Evolutionary conservation across 2,888 invertebrate genomes (phyloP).

Genomic region (Deroplatys truncata): DNA sequence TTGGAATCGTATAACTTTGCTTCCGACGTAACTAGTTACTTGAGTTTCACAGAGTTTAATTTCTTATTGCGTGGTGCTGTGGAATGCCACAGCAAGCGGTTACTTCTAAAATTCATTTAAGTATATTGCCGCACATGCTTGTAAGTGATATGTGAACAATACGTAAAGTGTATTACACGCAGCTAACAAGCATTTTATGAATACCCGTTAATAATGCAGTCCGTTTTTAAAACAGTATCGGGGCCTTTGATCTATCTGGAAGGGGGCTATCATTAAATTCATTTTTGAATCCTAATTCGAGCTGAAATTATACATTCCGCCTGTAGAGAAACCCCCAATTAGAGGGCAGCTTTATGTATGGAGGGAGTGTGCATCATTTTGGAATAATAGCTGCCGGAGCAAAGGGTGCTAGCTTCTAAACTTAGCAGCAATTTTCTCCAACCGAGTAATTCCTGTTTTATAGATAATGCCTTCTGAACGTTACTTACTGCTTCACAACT

Average conservation of each 20-base stretch:
- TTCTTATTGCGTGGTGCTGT: too few species aligned
- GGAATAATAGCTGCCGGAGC: background rate
- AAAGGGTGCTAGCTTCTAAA: background rate
- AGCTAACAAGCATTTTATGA: background rate
- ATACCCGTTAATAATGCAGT: background rate
- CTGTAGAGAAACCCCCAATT: background rate
- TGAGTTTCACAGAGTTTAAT: too few species aligned
- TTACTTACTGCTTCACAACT: background rate
- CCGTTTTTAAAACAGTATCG: background rate
- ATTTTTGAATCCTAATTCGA: background rate
- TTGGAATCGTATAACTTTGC: too few species aligned
- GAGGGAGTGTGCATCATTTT: background rate
- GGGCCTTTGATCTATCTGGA: background rate
- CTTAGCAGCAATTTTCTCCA: background rate
- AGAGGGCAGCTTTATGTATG: background rate
- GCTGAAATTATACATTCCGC: background rate
- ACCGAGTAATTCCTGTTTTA: background rate
- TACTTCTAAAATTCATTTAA: too few species aligned
- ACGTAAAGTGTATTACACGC: background rate
- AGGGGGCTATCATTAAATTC: background rate
- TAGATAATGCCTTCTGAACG: background rate
- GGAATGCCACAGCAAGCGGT: too few species aligned
- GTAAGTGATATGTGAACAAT: background rate
- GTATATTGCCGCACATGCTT: background rate
- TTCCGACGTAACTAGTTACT: too few species aligned